Evolutionary conservation across 2,888 invertebrate species (phyloP), one percentile per base, ranked within the genome.

Genomic region (Tachina fera): DNA sequence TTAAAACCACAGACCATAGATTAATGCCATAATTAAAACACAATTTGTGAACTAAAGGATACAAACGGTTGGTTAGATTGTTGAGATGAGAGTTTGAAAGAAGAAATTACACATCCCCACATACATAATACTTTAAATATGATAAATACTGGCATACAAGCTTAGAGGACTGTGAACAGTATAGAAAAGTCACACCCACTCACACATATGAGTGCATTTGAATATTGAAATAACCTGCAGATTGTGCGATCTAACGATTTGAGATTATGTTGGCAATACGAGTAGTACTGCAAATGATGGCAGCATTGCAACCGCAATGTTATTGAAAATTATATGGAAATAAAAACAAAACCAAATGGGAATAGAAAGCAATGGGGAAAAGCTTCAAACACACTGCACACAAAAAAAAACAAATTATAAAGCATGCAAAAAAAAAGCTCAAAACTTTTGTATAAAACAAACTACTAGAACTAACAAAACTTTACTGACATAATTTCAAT

Each of bases 21-120:
- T 85, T 85, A 85, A 75, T 85, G 74, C 74, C 70, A 78, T 82
- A 82, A 82, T 85, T 85, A 85, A 85, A 85, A 85, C 84, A 82
- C 85, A n/a, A n/a, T n/a, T 86, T 86, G 78, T 79, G 85, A 71
- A 70, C 70, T 53, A 77, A 63, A 65, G 77, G 77, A 71, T 83
- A 76, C 65, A 83, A 77, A 77, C 43, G 39, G 45, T 53, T 68
- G 70, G 78, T 43, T 65, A 19, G 58, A 53, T 47, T 75, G 45
- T 45, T 68, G 51, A 72, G 61, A 79, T 39, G 71, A 43, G 70
- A 74, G 61, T 41, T 51, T 58, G 14, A 43, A 60, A 31, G 22
- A 51, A 41, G 3, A 22, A 43, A 16, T 1, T 51, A 58, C 60
- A 72, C 45, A 71, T 67, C 53, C 72, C 47, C 22, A 22, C 14